phyloP scores from a whole-genome alignment of 2,113 vertebrate species.

The Poicephalus gulielmi region DNA sequence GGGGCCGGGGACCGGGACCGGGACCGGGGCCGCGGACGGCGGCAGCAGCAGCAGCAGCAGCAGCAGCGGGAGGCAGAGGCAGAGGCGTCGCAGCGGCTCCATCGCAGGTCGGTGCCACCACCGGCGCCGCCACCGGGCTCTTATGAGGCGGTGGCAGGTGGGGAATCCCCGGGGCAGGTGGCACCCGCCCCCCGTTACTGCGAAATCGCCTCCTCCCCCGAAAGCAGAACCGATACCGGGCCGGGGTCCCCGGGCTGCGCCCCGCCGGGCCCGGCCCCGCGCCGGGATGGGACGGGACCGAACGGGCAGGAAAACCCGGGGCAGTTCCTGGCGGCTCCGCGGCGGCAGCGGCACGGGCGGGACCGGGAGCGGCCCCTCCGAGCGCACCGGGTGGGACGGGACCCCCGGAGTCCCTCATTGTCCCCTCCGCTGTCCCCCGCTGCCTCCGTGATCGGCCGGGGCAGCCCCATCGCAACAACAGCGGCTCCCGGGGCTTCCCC shows the following conservation, averaged over 20 bases:
- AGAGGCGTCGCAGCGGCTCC: not conserved
- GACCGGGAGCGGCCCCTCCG: not conserved
- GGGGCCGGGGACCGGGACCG: not conserved
- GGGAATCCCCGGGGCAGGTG: slow-evolving; percentile 56
- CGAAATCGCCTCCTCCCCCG: not conserved
- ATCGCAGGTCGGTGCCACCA: not conserved
- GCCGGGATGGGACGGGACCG: not conserved
- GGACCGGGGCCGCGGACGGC: not conserved
- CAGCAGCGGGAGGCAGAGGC: not conserved
- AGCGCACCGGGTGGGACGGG: not conserved
- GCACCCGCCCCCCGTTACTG: slow-evolving; percentile 16
- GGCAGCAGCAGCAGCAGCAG: not conserved
- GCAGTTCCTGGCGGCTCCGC: slow-evolving; percentile 21
- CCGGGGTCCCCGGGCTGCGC: slow-evolving; percentile 30
- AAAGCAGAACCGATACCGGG: slow-evolving; percentile 63
- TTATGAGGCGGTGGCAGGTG: slow-evolving; percentile 32
- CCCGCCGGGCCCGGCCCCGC: not conserved
- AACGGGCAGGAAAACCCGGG: not conserved
- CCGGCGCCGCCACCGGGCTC: not conserved
- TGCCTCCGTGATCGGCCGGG: no score
- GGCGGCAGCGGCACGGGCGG: not conserved
- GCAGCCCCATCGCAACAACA: no score
- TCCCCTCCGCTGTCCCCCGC: not conserved
- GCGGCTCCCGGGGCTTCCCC: not conserved
- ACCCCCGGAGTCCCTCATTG: not conserved